These are phyloP conservation scores for Electrona antarctica DNA, from an alignment of 2,113 vertebrate species.

Conservation along the genomic window DNA sequence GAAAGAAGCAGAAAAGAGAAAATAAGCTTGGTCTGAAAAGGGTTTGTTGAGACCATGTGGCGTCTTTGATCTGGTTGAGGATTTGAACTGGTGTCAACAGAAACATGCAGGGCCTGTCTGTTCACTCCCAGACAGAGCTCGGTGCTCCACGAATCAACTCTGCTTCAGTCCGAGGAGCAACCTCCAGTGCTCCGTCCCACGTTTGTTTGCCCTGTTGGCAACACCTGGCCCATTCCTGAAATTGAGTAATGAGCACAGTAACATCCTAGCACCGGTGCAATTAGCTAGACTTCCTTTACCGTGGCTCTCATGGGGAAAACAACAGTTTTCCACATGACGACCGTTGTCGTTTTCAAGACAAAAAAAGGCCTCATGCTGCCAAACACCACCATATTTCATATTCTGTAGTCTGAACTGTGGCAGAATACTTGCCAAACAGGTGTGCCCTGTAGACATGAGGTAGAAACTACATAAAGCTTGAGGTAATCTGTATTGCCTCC, in stretches of 20 bases:
- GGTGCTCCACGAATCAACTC: conserved; percentile 53
- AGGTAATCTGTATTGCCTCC: conserved; percentile 7
- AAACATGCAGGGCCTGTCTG: conserved; percentile 54
- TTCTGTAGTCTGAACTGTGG: conserved; percentile 21
- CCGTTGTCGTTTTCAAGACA: conserved; percentile 34
- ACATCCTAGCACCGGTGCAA: conserved; percentile 48
- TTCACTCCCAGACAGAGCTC: conserved; percentile 62
- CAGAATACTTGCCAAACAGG: neutral
- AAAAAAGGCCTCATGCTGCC: conserved; percentile 20
- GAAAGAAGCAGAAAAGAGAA: conserved; percentile 49
- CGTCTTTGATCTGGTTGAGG: conserved; percentile 68
- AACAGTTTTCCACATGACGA: neutral
- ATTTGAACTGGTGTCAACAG: conserved; percentile 64
- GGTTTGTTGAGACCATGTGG: conserved; percentile 57
- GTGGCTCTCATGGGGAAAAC: conserved; percentile 33
- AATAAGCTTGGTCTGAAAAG: conserved; percentile 44
- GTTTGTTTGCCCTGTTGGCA: conserved; percentile 65
- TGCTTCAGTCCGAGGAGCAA: conserved; percentile 34
- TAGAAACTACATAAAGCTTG: too few species aligned
- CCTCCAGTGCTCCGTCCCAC: conserved; percentile 44
- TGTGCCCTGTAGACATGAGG: too few species aligned
- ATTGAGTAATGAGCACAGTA: conserved; percentile 47
- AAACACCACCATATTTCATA: conserved; percentile 4
- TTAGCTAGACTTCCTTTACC: conserved; percentile 43
- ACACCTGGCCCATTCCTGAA: conserved; percentile 47